A percentile compares a stretch with the other conserved stretches of the same genome.
These are phyloP conservation scores for Atherinosoma microstoma DNA, from an alignment of 2,797 vertebrate species.

Conservation along the genomic window DNA sequence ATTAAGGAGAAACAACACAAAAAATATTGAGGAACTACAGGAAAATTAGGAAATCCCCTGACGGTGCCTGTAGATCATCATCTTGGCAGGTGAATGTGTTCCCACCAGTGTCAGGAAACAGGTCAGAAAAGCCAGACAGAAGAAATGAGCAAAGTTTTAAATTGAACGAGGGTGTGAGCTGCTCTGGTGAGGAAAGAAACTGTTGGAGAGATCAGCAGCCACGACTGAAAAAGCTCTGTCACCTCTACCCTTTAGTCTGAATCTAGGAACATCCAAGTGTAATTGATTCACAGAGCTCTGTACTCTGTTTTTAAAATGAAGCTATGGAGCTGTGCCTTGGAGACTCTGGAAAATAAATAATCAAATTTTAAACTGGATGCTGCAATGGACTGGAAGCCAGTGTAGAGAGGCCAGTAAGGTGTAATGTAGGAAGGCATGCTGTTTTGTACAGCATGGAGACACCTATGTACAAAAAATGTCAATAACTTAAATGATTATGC, in stretches of 20 bases:
- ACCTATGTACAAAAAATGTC: background rate
- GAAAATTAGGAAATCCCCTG: too few relatives aligned
- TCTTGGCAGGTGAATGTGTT: background rate
- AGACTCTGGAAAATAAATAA: background rate
- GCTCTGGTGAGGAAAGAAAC: too few relatives aligned
- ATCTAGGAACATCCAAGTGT: background rate
- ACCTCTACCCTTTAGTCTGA: background rate
- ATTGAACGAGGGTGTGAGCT: too few relatives aligned
- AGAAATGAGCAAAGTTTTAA: too few relatives aligned
- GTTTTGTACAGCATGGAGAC: background rate
- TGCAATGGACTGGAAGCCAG: background rate
- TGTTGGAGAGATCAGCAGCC: too few relatives aligned
- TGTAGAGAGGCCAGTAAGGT: background rate
- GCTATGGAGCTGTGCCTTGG: background rate
- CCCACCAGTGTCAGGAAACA: background rate
- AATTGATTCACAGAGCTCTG: background rate
- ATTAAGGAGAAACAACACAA: background rate
- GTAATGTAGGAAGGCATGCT: background rate
- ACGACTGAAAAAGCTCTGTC: too few relatives aligned
- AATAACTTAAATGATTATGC: background rate
- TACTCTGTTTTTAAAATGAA: background rate
- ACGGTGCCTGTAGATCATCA: too few relatives aligned
- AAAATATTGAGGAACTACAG: background rate
- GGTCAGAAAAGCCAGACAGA: too few relatives aligned
- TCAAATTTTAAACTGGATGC: background rate